These are phyloP conservation scores for Coreius guichenoti DNA, from an alignment of 2,797 vertebrate genomes.

Conservation along the genomic window DNA sequence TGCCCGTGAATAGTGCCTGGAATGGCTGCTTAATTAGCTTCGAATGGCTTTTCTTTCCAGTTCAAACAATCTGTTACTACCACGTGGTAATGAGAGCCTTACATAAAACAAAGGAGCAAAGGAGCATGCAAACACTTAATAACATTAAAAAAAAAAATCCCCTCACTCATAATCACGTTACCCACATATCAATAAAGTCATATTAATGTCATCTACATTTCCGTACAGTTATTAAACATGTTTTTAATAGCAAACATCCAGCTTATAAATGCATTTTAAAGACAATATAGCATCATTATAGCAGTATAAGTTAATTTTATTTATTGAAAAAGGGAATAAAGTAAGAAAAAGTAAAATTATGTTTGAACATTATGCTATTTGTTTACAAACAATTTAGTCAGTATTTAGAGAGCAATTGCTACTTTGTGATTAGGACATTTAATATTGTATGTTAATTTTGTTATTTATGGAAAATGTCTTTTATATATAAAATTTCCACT, in stretches of 20 bases:
- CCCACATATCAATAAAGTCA: constrained; percentile 30
- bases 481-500: not conserved
- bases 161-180: constrained; percentile 41
- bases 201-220: not conserved
- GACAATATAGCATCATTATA: not conserved
- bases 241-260: not conserved
- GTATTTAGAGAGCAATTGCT: not conserved
- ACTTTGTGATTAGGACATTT: not conserved
- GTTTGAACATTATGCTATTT: not conserved
- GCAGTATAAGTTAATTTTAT: not conserved
- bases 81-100: constrained; percentile 93
- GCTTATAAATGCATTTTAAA: not conserved
- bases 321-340: not conserved
- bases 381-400: not conserved
- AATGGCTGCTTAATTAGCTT: constrained; percentile 97
- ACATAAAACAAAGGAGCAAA: constrained; percentile 86
- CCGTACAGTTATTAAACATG: not conserved
- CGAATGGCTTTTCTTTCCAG: constrained; percentile 96
- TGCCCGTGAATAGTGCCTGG: constrained; percentile 90
- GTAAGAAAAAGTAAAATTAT: not conserved
- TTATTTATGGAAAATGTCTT: not conserved
- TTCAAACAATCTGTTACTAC: constrained; percentile 97
- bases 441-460: not conserved
- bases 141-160: constrained; percentile 75
- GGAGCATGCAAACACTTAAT: constrained; percentile 91